phyloP scores from a whole-genome alignment of 2,113 vertebrate species.

The Anhinga anhinga region DNA sequence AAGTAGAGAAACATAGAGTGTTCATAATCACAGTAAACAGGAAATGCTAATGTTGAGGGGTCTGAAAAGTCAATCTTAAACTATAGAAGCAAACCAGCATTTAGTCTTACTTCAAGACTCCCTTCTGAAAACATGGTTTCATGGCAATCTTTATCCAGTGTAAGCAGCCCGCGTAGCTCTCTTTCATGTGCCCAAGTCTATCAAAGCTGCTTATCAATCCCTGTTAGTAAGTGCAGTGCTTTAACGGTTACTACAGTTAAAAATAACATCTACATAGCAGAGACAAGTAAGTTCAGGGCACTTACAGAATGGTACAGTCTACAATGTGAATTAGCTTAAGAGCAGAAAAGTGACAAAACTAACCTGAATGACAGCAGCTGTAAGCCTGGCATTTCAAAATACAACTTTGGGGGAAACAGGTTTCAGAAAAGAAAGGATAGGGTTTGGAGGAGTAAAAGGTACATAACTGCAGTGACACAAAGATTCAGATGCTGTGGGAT shows the following conservation, averaged over 20 bases:
- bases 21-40: not conserved
- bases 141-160: not conserved
- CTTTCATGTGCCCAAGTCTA: not conserved
- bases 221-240: not conserved
- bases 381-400: not conserved
- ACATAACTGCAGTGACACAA: not conserved
- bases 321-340: not conserved
- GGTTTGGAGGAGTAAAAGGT: not conserved
- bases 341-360: not conserved
- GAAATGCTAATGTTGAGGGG: not conserved
- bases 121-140: not conserved
- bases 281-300: not conserved
- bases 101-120: not conserved
- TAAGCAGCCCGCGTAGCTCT: not conserved
- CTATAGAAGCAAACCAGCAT: not conserved
- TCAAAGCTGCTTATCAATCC: not conserved
- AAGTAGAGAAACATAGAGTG: not conserved
- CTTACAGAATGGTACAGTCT: not conserved
- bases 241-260: not conserved
- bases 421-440: not conserved
- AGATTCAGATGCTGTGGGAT: not conserved
- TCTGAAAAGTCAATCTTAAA: not conserved
- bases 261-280: not conserved
- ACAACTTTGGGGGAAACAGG: accelerated
- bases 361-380: not conserved